Conservation (phyloP, 1,140 invertebrate genomes). For the Drosophila pallidifrons region DNA sequence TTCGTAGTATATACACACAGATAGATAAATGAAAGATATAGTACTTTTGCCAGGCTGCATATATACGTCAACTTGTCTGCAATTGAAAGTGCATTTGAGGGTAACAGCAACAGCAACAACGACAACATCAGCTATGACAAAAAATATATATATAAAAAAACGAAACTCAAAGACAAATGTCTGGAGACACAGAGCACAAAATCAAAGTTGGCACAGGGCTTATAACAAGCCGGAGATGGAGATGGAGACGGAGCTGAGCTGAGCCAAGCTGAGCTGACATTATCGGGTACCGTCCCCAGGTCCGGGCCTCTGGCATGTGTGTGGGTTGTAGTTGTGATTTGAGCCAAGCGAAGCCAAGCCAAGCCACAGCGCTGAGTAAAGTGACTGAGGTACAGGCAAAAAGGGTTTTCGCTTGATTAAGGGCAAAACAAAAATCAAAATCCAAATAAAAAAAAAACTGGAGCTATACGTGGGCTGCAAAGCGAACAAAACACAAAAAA, state of each 20-base stretch:
- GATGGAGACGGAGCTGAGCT: slow-evolving; percentile 55
- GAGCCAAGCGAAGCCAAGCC: slow-evolving; percentile 11
- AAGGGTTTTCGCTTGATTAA: slow-evolving; percentile 77
- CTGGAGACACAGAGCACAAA: slow-evolving; percentile 71
- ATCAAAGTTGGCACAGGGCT: slow-evolving; percentile 78
- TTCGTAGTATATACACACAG: slow-evolving; percentile 46
- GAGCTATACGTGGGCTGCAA: slow-evolving; percentile 70
- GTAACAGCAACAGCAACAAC: slow-evolving; percentile 48
- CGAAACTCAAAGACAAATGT: slow-evolving; percentile 63
- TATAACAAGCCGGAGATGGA: slow-evolving; percentile 55
- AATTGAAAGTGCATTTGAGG: slow-evolving; percentile 83
- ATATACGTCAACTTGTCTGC: slow-evolving; percentile 82
- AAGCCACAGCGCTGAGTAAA: slow-evolving; percentile 47
- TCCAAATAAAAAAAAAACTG: slow-evolving; percentile 61
- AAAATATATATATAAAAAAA: slow-evolving; percentile 12
- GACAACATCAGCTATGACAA: slow-evolving; percentile 34
- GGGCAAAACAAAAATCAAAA: slow-evolving; percentile 65
- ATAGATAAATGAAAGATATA: slow-evolving; percentile 83
- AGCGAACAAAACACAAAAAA: slow-evolving; percentile 21
- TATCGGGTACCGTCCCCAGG: slow-evolving; percentile 64
- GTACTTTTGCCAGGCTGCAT: slow-evolving; percentile 65
- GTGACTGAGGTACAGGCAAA: slow-evolving; percentile 54
- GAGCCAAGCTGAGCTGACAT: slow-evolving; percentile 67
- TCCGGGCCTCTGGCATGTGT: slow-evolving; percentile 62
- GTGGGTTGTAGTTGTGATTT: slow-evolving; percentile 71